Percentiles rank a stretch among this genome's conserved stretches.
phyloP scores from a whole-genome alignment of 2,113 vertebrate species.

The Malurus elegans region DNA sequence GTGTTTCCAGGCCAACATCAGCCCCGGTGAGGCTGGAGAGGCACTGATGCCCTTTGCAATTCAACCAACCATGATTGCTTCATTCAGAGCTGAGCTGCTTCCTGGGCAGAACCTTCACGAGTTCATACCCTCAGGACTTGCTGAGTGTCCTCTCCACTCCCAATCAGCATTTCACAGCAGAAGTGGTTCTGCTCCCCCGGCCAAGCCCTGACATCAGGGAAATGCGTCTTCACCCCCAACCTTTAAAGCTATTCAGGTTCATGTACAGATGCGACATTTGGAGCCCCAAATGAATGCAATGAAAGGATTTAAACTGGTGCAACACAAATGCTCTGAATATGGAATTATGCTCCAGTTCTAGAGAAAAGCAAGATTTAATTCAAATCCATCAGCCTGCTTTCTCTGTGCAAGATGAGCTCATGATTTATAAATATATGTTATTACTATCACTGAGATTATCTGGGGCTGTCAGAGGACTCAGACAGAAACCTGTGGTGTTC shows the following conservation, averaged over 20 bases:
- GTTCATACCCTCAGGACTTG: neutral
- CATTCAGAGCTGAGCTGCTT: neutral
- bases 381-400: neutral
- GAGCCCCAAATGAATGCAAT: neutral
- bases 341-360: neutral
- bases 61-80: neutral
- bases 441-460: neutral
- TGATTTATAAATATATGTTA: neutral
- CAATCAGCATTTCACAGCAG: neutral
- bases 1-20: neutral
- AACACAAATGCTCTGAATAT: neutral
- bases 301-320: neutral
- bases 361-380: neutral
- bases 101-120: neutral
- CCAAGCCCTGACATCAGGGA: neutral
- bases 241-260: neutral
- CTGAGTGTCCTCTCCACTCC: neutral
- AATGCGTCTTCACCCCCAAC: neutral
- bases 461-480: neutral
- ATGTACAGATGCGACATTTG: neutral
- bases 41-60: neutral
- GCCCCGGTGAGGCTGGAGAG: neutral
- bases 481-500: neutral
- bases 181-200: neutral
- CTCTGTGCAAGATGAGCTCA: neutral